Percentiles rank a stretch among this genome's conserved stretches.
Conservation (phyloP, 2,888 invertebrate species). For the Zhengitettix transpicula region DNA sequence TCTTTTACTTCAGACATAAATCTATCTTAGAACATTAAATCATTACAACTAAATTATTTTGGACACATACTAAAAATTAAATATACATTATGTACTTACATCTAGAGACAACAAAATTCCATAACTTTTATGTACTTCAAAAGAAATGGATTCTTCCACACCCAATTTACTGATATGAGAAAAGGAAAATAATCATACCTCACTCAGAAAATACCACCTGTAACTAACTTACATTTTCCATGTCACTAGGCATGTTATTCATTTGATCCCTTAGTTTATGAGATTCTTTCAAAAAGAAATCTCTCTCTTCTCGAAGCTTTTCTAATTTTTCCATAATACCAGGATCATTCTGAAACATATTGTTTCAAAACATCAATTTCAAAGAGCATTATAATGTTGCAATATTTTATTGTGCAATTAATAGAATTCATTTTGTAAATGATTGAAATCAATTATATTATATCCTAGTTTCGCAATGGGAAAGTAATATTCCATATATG, state of each 20-base stretch:
- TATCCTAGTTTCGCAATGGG: too few species aligned
- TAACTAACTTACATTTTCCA: conserved; percentile 20
- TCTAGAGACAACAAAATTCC: background rate
- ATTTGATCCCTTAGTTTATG: conserved; percentile 26
- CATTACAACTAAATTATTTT: too few species aligned
- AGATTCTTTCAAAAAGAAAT: conserved; percentile 33
- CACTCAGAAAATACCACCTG: background rate
- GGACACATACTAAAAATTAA: too few species aligned
- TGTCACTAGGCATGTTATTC: conserved; percentile 19
- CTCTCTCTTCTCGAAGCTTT: conserved; percentile 28
- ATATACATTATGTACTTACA: background rate
- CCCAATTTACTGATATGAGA: background rate
- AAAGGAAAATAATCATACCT: too few species aligned
- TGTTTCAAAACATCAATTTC: background rate
- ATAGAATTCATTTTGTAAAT: too few species aligned
- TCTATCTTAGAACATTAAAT: too few species aligned
- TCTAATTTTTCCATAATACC: conserved; percentile 18
- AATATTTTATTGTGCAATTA: background rate
- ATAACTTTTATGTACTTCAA: background rate
- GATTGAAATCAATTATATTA: too few species aligned
- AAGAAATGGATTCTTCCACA: background rate
- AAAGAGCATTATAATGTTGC: background rate
- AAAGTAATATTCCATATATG: too few species aligned
- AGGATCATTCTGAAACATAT: background rate
- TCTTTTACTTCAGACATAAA: too few species aligned